Evolutionary conservation across 2,113 vertebrate genomes (phyloP), one percentile per base, ranked within the genome.

Genomic region (Oreochromis niloticus): DNA sequence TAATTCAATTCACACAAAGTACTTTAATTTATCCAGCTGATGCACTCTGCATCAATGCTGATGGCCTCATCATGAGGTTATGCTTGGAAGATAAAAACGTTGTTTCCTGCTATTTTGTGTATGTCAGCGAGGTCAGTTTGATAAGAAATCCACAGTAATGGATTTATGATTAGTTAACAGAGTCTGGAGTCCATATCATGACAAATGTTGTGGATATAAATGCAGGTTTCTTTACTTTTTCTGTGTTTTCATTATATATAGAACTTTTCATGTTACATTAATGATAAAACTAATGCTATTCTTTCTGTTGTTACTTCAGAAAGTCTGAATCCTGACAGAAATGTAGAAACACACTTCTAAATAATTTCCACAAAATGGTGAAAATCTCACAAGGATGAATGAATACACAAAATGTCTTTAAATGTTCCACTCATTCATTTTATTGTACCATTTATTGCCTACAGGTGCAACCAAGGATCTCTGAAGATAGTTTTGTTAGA

Each of bases 401-500:
- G 22, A 85, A 43, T 43, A 46, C 34, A 82, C 24, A 61, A 75
- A 75, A 81, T 34, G 59, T 50, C 13, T 24, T 39, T 34, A 54
- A 81, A 87, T 89, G 32, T 82, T 85, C 88, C 59, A 82, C 80
- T 82, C 17, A 73, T 85, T 85, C 2, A 13, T 71, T 68, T 85
- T 19, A 54, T 88, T 50, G 16, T 11, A 2, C 4, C 43, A 79
- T 61, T 68, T 83, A 41, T 80, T 85, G 48, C 19, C 22, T 54
- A 12, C 14, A 34, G 83, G 80, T 34, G 7, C 55, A 78, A 54
- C 75, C 36, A 79, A 81, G 66, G 82, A 66, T 56, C 39, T 86
- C 17, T 66, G 48, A 79, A 81, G 24, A 32, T 39, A 27, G 17
- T 43, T 61, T 75, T 43, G 22, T 19, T 43, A 83, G 52, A 86